phyloP scores from a whole-genome alignment of 2,888 invertebrate species.

The Mythimna impura region DNA sequence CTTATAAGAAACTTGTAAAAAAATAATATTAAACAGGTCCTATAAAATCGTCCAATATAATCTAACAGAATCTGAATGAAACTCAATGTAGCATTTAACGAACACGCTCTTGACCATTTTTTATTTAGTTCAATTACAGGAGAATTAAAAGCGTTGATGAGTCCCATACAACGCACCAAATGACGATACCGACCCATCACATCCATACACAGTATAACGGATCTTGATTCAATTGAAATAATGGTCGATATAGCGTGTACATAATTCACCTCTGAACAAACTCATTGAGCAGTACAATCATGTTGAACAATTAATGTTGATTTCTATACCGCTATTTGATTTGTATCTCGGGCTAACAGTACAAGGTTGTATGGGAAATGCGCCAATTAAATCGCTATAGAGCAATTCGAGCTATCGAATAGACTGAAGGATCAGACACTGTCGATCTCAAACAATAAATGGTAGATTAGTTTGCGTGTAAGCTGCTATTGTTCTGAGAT shows the following conservation, averaged over 20 bases:
- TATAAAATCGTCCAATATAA: neutral
- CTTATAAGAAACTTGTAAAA: neutral
- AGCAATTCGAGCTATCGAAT: slow-evolving; percentile 66
- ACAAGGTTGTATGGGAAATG: slow-evolving; percentile 80
- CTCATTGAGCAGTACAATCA: slow-evolving; percentile 72
- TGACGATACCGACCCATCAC: slow-evolving; percentile 7
- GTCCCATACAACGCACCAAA: slow-evolving; percentile 60
- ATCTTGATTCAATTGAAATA: slow-evolving; percentile 34
- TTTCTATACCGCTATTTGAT: slow-evolving; percentile 84
- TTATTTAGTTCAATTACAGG: slow-evolving; percentile 71
- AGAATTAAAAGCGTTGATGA: slow-evolving; percentile 76
- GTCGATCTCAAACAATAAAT: slow-evolving; percentile 72
- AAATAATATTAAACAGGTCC: neutral
- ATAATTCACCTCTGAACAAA: slow-evolving; percentile 54
- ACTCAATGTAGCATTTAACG: slow-evolving; percentile 4
- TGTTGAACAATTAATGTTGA: slow-evolving; percentile 85
- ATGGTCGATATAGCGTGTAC: slow-evolving; percentile 56
- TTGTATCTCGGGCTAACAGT: slow-evolving; percentile 78
- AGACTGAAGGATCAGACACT: slow-evolving; percentile 64
- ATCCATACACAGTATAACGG: slow-evolving; percentile 13
- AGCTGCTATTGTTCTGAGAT: slow-evolving; percentile 54
- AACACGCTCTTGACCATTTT: slow-evolving; percentile 51
- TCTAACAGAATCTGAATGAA: neutral
- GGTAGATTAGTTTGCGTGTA: slow-evolving; percentile 73
- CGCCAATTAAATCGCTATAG: slow-evolving; percentile 79